Evolutionary conservation across 1,140 invertebrate species (phyloP), one percentile per base, ranked within the genome.

Genomic region (Doryteuthis pealeii): DNA sequence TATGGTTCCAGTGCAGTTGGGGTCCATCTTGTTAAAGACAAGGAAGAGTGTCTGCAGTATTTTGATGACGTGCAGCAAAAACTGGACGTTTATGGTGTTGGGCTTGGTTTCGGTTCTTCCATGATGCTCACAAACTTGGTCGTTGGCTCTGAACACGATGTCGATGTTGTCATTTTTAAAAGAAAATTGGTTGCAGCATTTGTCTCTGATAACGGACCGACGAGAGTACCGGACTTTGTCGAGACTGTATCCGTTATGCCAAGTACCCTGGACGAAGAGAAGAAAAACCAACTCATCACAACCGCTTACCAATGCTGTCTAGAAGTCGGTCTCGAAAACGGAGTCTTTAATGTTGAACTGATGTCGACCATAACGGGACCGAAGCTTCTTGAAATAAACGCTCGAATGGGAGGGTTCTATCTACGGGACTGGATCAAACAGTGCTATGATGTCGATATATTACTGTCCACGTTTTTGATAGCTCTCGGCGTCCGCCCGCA

Each of bases 271-370:
- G 71, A 58, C 69, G 68, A 22, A 43, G 82, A 82, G 30, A 79
- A 77, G 68, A 35, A 76, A 45, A 76, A 65, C 0, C 80, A 82
- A 62, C 69, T 83, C 28, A 73, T 79, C 1, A 73, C 71, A 0
- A 78, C 80, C 30, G 81, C 82, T 26, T 80, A 77, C 45, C 76
- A 79, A 31, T 83, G 82, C 66, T 83, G 82, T 68, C 77, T 74
- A 6, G 78, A 79, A 66, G 74, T 83, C 15, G 82, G 81, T 18
- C 70, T 83, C 14, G 54, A 62, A 26, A 78, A 76, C 15, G 82
- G 81, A 1, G 79, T 79, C n/a, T 83, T 80, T 68, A 83, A 83
- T 72, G 79, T 83, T 8, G 80, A 82, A 69, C 76, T 83, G 73
- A 79, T 76, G 49, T 79, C 82, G 82, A 79, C 80, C 2, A 43